These are phyloP conservation scores for Oedothorax gibbosus DNA, from an alignment of 1,140 invertebrate genomes.

Conservation along the genomic window DNA sequence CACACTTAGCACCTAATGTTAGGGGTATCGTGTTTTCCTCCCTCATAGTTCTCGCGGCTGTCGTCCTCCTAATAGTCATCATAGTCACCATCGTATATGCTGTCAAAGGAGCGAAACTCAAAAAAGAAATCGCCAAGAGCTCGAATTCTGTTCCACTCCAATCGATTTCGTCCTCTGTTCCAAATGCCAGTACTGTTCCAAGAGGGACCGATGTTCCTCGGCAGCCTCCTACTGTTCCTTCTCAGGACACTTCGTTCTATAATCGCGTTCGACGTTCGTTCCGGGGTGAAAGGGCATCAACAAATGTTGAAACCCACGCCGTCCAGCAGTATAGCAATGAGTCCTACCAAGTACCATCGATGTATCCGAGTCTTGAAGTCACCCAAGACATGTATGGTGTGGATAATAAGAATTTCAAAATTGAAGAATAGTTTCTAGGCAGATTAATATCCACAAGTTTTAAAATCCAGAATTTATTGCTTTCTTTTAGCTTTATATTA, in stretches of 20 bases:
- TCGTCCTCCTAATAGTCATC: background rate
- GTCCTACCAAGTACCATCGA: slow-evolving; percentile 18
- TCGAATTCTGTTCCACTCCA: background rate
- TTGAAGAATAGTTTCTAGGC: background rate
- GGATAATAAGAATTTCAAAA: background rate
- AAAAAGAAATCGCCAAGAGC: background rate
- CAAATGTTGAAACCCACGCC: background rate
- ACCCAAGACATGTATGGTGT: background rate
- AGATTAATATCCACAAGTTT: too few relatives aligned
- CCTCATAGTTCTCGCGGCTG: background rate
- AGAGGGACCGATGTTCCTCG: background rate
- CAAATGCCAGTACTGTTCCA: background rate
- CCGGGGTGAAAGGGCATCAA: background rate
- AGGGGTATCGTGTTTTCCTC: too few relatives aligned
- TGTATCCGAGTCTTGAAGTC: slow-evolving; percentile 41
- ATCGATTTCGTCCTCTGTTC: background rate
- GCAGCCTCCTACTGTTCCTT: background rate
- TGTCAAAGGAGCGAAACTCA: background rate
- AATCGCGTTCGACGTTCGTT: slow-evolving; percentile 27
- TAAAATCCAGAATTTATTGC: too few relatives aligned
- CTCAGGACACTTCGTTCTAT: background rate
- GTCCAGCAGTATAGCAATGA: background rate
- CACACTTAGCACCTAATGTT: too few relatives aligned
- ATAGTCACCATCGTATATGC: background rate
- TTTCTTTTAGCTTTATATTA: too few relatives aligned